phyloP scores from a whole-genome alignment of 2,113 vertebrate genomes.

The Oceanodroma tethys region DNA sequence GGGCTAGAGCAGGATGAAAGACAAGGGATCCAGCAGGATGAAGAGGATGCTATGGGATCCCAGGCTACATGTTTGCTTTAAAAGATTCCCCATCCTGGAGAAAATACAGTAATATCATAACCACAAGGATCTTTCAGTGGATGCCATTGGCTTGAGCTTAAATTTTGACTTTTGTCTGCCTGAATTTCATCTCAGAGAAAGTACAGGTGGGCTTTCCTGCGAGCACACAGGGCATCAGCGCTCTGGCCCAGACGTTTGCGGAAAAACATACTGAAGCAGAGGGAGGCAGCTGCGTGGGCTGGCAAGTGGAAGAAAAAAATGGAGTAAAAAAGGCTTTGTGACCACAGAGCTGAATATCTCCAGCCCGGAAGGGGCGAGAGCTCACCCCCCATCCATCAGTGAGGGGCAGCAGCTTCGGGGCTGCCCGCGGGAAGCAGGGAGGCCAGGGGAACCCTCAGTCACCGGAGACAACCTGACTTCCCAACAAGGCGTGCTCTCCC shows the following conservation, averaged over 20 bases:
- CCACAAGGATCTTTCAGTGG: not conserved
- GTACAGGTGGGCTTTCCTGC: not conserved
- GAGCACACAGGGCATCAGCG: not conserved
- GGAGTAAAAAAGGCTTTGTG: not conserved
- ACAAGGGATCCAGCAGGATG: not conserved
- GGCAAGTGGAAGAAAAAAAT: not conserved
- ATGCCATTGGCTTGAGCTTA: not conserved
- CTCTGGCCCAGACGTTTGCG: not conserved
- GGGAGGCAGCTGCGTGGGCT: not conserved
- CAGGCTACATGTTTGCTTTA: not conserved
- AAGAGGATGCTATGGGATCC: not conserved
- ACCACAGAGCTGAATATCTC: not conserved
- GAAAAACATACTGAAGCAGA: not conserved
- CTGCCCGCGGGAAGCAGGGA: rapidly evolving
- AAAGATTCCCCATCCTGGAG: not conserved
- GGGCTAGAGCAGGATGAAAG: not conserved
- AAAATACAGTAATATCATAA: not conserved
- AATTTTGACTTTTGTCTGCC: not conserved
- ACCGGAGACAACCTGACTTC: not conserved
- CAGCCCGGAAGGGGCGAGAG: rapidly evolving
- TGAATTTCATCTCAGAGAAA: not conserved
- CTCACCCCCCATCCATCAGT: not conserved
- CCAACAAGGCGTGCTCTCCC: rapidly evolving
- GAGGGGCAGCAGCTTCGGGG: not conserved
- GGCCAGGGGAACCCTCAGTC: not conserved